Base-by-base conservation (phyloP, 2,888 invertebrate genomes). In the Agrochola lychnidis region DNA sequence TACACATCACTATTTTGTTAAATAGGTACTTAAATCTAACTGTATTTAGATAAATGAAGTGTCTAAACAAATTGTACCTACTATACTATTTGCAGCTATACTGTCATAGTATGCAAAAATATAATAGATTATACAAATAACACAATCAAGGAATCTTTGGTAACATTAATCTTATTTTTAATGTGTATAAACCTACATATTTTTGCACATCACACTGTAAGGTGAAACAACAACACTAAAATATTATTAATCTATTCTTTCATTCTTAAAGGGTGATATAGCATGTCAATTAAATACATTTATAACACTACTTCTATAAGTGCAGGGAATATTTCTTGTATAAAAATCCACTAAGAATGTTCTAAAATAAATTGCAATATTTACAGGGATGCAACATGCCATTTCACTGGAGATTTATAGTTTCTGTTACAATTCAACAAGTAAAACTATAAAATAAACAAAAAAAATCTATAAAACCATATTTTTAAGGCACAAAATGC, bases 381-480 rank as follows among this genome's bases (percentile, higher is more conserved):
- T 75, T 53, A 62, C 42, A 64, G 62, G 67, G 73, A 86, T 77
- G 80, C 76, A 71, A 77, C 86, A 86, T 84, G 86, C 84, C 64
- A 75, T 68, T 59, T 83, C 48, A 59, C 42, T 79, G 66, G 16
- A 70, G 5, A 63, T 61, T 53, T 77, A 48, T 25, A 30, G 45
- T 68, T 48, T 45, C 53, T 57, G 25, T 70, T 67, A 16, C 48
- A 25, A 30, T 69, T 59, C 30, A 42, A 56, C 42, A 68, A 53
- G 48, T 25, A 62, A 40, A 56, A 36, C 10, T n/a, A 57, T 57
- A 68, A 51, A 63, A 63, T 22, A 69, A 72, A 64, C 40, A 45
- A 57, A 70, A 45, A 10, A 64, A 62, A 51, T 68, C 40, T 63
- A 67, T 36, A 51, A 70, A 66, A 66, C 30, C 14, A 56, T 36